Evolutionary conservation across 92 coral and sea anemone genomes (phyloP), one percentile per base, ranked within the genome.

Genomic region (Siderastrea radians): DNA sequence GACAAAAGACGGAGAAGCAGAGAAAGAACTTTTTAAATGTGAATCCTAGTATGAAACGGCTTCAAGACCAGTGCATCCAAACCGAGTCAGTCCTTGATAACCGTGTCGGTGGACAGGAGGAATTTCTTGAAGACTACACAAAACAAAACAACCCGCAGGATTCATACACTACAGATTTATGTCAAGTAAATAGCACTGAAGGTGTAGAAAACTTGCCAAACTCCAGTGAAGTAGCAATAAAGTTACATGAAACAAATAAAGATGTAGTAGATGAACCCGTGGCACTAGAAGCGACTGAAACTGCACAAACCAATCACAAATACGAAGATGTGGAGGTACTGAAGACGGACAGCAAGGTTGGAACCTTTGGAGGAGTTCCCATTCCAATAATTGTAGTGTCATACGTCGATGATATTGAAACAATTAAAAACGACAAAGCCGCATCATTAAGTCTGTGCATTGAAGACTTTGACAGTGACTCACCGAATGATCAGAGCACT

Each of bases 401-500:
- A 15, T 65, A 71, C 16, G 76, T 57, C 8, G 86, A 82, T 6
- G 60, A 82, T 2, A 48, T 47, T 52, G 86, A 47, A 51, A 70
- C 53, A 55, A 82, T 12, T 71, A 47, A 13, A 19, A 71, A 10
- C 48, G 73, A 44, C 6, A 74, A n/a, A 44, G 50, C 50, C 49
- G 44, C 73, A 50, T 10, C 51, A 51, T 74, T 84, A 43, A 63
- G 57, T 63, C 80, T 84, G 10, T 65, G 60, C 64, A 15, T 84
- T 15, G 73, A 49, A 51, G 87, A 73, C 81, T 84, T 84, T 14
- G 87, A 74, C 63, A 60, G 38, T n/a, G 87, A 84, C 60, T 49
- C 80, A 7, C 87, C 87, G 11, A 73, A 74, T 43, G 87, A 84
- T 49, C 87, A 73, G 52, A 84, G 87, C 49, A 84, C 87, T 53